Base-by-base conservation (phyloP, 1,140 invertebrate genomes). In the Tetranychus urticae region DNA sequence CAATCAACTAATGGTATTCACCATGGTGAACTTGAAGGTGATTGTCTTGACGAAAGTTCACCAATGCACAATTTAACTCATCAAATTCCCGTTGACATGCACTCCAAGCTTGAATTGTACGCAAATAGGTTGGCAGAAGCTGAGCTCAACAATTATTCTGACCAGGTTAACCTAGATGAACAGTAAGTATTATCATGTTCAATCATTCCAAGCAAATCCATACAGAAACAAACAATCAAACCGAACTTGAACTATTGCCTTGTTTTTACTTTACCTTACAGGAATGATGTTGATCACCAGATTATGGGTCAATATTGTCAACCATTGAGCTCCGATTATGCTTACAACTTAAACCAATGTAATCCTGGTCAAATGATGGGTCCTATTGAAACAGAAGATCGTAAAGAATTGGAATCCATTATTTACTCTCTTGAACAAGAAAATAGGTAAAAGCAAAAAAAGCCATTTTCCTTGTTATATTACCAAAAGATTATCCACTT, bases 391-490 rank as follows among this genome's bases (percentile, higher is more conserved):
- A 84, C 86, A 39, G 89, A 93, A 69, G 89, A 96, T 73, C 78
- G 87, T 34, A 84, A 89, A 67, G 90, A 96, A 71, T 77, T 97
- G 2, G 89, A 96, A 74, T 82, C 84, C 42, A 93, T 94, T 82
- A 93, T 92, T 60, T 76, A 86, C 61, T 88, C 92, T 71, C 75
- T 97, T 12, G 90, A 97, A 70, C 87, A 90, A 70, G 91, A 97
- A 73, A 97, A 96, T 71, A 83, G 67, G 74, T 31, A 50, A 23
- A 23, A 23, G 10, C 48, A 47, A 42, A 48, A 48, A 10, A 23
- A 14, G 42, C 42, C 13, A n/a, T 42, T 14, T 5, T 5, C 5
- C 39, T 42, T 42, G 39, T 42, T 42, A 23, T 23, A 23, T 23
- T 23, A 23, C 23, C 23, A 23, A 23, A 23, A 23, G 23, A 6